phyloP scores from a whole-genome alignment of 2,113 vertebrate genomes.

The Chloroceryle aenea region DNA sequence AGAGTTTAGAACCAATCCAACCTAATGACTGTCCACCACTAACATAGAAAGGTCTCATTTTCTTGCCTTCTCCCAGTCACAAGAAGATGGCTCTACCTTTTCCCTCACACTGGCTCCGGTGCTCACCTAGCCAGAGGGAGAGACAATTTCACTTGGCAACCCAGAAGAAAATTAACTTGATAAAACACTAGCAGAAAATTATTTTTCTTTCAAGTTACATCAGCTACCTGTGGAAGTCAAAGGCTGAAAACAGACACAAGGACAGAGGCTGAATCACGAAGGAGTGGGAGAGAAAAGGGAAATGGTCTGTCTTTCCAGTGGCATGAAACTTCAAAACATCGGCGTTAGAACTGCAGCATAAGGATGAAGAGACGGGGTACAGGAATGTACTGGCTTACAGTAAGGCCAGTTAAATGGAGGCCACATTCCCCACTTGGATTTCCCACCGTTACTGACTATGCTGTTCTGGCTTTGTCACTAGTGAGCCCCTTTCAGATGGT shows the following conservation, averaged over 20 bases:
- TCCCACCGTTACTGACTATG: neutral
- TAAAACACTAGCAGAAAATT: neutral
- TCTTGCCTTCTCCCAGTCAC: neutral
- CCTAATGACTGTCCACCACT: neutral
- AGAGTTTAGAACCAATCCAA: neutral
- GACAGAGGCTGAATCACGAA: neutral
- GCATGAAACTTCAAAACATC: neutral
- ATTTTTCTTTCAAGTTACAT: neutral
- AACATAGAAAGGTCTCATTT: neutral
- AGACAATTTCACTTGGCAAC: neutral
- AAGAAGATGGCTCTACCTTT: neutral
- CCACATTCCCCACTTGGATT: neutral
- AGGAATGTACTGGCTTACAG: neutral
- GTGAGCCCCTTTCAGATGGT: neutral
- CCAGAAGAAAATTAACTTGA: neutral
- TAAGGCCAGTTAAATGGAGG: neutral
- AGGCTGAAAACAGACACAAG: neutral
- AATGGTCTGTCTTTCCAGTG: neutral
- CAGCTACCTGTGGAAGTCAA: neutral
- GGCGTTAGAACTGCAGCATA: neutral
- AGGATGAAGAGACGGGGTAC: neutral
- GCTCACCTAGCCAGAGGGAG: neutral
- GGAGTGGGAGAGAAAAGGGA: neutral
- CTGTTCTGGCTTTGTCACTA: neutral
- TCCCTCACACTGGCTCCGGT: neutral